Evolutionary conservation across 2,113 vertebrate species (phyloP).

Genomic region (Cebus imitator): DNA sequence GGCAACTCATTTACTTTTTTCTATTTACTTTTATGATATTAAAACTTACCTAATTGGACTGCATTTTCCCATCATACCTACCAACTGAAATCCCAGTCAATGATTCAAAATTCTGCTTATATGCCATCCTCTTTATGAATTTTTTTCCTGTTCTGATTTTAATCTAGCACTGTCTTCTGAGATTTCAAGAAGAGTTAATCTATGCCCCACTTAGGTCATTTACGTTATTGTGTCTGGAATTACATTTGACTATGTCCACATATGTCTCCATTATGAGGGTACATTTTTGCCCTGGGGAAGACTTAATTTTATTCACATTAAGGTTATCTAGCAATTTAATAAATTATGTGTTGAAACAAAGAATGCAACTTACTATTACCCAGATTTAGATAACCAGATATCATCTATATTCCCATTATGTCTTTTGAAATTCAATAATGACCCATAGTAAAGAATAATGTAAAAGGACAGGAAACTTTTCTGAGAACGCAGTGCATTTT

Average conservation of each 20-base stretch:
- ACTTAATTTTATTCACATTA: not conserved
- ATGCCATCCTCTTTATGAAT: not conserved
- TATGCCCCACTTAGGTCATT: not conserved
- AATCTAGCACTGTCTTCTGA: not conserved
- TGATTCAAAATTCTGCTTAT: conserved; percentile 34
- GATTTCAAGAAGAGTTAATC: not conserved
- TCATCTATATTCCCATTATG: not conserved
- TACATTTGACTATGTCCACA: not conserved
- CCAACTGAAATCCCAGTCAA: not conserved
- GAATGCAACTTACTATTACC: not conserved
- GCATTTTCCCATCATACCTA: not conserved
- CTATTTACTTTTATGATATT: conserved; percentile 1
- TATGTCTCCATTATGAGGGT: not conserved
- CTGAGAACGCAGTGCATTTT: not conserved
- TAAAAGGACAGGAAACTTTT: not conserved
- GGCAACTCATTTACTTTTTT: not conserved
- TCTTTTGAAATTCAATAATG: conserved; percentile 28
- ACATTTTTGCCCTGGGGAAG: not conserved
- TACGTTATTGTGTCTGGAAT: not conserved
- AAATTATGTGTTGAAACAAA: conserved; percentile 16
- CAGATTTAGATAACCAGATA: not conserved
- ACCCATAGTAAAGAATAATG: not conserved
- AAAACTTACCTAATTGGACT: not conserved
- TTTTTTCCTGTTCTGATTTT: not conserved
- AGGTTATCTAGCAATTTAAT: not conserved